Conservation (phyloP, 2,113 vertebrate genomes). For the Scortum barcoo region DNA sequence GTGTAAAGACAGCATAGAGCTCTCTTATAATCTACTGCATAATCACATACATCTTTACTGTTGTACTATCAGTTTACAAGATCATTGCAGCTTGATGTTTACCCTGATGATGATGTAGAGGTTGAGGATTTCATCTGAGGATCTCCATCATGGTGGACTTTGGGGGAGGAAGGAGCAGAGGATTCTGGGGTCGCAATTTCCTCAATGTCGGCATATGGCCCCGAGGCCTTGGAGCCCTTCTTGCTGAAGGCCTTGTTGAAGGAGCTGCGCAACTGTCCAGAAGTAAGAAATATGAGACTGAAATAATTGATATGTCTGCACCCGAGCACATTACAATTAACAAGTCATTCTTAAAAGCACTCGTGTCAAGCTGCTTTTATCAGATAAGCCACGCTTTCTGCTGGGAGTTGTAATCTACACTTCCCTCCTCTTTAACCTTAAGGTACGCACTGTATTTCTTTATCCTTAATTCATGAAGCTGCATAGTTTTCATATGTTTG, state of each 20-base stretch:
- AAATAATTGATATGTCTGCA: neutral
- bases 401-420: neutral
- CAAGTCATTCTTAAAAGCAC: neutral
- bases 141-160: slow-evolving; percentile 84
- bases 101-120: slow-evolving; percentile 88
- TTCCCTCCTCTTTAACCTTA: neutral
- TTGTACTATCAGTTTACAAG: neutral
- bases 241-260: slow-evolving; percentile 99
- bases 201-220: slow-evolving; percentile 95
- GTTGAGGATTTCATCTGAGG: slow-evolving; percentile 86
- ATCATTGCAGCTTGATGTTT: slow-evolving; percentile 5
- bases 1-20: neutral
- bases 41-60: neutral
- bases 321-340: neutral
- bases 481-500: neutral
- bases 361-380: neutral
- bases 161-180: slow-evolving; percentile 95
- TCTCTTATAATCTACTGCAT: neutral
- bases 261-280: slow-evolving; percentile 92
- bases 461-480: neutral
- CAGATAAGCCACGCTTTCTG: neutral
- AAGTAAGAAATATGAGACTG: neutral
- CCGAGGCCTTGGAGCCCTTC: slow-evolving; percentile 92
- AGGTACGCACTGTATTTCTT: neutral
- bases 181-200: slow-evolving; percentile 96